Base-by-base conservation (phyloP, 1,140 invertebrate genomes). In the Nebria ingens region DNA sequence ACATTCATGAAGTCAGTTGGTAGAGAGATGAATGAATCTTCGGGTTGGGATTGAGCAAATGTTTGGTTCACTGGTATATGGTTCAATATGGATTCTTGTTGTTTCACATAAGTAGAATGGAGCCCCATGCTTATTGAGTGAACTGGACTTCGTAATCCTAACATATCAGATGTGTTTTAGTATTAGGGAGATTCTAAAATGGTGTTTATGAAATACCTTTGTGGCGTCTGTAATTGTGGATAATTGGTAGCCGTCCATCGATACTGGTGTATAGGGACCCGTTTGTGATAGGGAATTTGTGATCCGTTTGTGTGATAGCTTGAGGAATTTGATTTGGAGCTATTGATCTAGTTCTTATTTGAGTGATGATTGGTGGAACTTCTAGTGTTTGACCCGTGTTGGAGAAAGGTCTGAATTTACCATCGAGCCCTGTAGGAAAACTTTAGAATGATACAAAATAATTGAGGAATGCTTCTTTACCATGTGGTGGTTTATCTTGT, bases 261-360 rank as follows among this genome's bases (percentile, higher is more conserved):
- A 75, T 67, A 52, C 72, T 74, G 11, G 73, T 72, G 60, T 78
- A 78, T 23, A 77, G 68, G 34, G 79, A 81, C 34, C 79, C 79
- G 65, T 82, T 82, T 12, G 79, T 81, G 45, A 82, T 71, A 6
- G 79, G 79, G 62, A 82, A 82, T 57, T 79, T 76, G 15, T 74
- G 67, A 55, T 72, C 54, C 66, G 62, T 59, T 73, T 76, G 65
- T 71, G 59, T 53, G 73, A 68, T 12, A 70, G 57, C 58, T 69
- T 70, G 55, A 72, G 68, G 51, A 69, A 69, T 40, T 65, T 62
- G 53, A 71, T 69, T 38, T 71, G 71, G 45, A 69, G 15, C 40
- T 11, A 45, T 45, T 45, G 40, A 15, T 4, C 13, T 13, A 40
- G 29, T 52, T 53, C 40, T 51, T 19, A 51, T 12, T 17, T 45